Evolutionary conservation across 2,888 invertebrate species (phyloP).

Genomic region (Phalangium opilio): DNA sequence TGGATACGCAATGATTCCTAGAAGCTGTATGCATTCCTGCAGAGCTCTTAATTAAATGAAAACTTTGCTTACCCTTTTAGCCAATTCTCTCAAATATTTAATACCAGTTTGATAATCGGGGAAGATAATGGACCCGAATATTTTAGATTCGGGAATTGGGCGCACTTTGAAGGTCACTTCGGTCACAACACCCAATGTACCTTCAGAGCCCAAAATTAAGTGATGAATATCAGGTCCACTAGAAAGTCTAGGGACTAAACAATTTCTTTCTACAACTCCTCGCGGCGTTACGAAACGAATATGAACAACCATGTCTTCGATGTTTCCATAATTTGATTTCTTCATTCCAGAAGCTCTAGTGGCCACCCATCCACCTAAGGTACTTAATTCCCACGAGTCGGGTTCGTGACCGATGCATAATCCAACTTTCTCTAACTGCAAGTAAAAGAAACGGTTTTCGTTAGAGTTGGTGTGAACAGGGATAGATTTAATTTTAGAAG

Average conservation of each 20-base stretch:
- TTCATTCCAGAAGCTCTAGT: slow-evolving; percentile 96
- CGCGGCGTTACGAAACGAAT: slow-evolving; percentile 68
- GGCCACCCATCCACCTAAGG: slow-evolving; percentile 91
- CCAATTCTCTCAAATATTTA: slow-evolving; percentile 65
- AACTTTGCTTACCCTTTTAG: slow-evolving; percentile 33
- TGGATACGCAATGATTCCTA: too few species aligned
- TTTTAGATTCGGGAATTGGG: slow-evolving; percentile 63
- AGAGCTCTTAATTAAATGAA: too few species aligned
- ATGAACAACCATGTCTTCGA: slow-evolving; percentile 82
- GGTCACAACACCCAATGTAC: slow-evolving; percentile 85
- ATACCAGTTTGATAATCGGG: slow-evolving; percentile 81
- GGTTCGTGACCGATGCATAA: slow-evolving; percentile 92
- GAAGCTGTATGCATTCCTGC: too few species aligned
- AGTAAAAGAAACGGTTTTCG: too few species aligned
- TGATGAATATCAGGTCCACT: slow-evolving; percentile 94
- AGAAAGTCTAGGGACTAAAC: slow-evolving; percentile 68
- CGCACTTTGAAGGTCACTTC: slow-evolving; percentile 78
- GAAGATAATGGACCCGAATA: slow-evolving; percentile 88
- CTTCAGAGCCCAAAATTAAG: slow-evolving; percentile 77
- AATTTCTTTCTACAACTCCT: slow-evolving; percentile 68
- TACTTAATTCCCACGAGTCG: slow-evolving; percentile 87
- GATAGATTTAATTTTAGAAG: too few species aligned
- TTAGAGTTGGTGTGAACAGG: too few species aligned
- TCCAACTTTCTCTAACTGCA: slow-evolving; percentile 49
- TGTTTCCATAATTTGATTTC: slow-evolving; percentile 94